Percentiles rank a stretch among this genome's conserved stretches.
These are phyloP conservation scores for Manis pentadactyla DNA, from an alignment of 2,797 vertebrate genomes.

Conservation along the genomic window DNA sequence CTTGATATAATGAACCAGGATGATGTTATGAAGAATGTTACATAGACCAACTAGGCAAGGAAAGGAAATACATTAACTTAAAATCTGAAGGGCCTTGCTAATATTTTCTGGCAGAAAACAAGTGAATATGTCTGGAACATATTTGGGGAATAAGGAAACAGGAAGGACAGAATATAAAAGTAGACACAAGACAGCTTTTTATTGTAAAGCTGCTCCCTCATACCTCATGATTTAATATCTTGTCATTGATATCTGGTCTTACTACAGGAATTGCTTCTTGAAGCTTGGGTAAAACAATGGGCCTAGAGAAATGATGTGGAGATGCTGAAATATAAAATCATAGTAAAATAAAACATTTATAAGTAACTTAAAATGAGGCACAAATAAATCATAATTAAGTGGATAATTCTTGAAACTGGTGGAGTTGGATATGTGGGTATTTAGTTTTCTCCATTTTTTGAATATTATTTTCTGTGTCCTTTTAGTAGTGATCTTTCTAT, in stretches of 20 bases:
- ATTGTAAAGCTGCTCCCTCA: background rate
- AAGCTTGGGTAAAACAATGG: background rate
- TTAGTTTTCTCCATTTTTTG: background rate
- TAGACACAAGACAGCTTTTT: background rate
- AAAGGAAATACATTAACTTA: background rate
- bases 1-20: background rate
- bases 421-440: background rate
- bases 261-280: background rate
- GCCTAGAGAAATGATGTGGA: background rate
- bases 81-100: background rate
- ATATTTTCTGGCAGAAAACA: background rate
- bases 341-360: background rate
- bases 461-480: slow-evolving; percentile 8
- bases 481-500: background rate
- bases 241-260: background rate
- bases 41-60: background rate
- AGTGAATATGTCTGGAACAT: background rate
- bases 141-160: background rate
- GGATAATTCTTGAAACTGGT: background rate
- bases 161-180: background rate
- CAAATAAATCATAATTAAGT: background rate
- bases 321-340: background rate
- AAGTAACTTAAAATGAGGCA: slow-evolving; percentile 8
- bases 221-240: background rate
- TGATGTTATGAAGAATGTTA: background rate